Evolutionary conservation across 2,113 vertebrate genomes (phyloP).

Genomic region (Onychostruthus taczanowskii): DNA sequence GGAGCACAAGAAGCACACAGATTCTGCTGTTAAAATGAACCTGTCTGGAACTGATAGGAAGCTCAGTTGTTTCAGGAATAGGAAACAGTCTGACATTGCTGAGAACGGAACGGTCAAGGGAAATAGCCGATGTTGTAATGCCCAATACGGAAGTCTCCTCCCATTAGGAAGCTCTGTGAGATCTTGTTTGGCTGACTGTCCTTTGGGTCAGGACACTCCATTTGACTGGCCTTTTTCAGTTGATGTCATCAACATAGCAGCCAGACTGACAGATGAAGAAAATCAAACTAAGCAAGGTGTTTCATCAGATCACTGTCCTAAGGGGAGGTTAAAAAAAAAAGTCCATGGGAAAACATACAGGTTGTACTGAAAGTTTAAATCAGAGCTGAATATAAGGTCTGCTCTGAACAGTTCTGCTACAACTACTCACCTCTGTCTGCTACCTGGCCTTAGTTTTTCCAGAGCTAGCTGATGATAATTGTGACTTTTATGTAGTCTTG

Average conservation of each 20-base stretch:
- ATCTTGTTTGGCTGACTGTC: not conserved
- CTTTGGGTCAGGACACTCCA: not conserved
- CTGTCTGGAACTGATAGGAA: not conserved
- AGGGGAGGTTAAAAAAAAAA: not conserved
- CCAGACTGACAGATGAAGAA: not conserved
- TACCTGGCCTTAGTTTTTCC: not conserved
- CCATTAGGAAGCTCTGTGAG: not conserved
- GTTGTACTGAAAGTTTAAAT: not conserved
- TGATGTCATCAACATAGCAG: not conserved
- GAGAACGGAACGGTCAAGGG: not conserved
- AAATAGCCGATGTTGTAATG: not conserved
- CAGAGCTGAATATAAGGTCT: not conserved
- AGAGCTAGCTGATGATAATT: not conserved
- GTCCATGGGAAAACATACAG: not conserved
- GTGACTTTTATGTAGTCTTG: not conserved
- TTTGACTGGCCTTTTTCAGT: not conserved
- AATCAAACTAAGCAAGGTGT: not conserved
- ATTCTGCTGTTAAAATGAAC: not conserved
- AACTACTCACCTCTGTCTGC: not conserved
- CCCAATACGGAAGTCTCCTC: not conserved
- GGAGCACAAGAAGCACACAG: not conserved
- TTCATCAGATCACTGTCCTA: not conserved
- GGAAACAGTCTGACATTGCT: not conserved
- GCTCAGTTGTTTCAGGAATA: not conserved
- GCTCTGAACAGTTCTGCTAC: not conserved